These are phyloP conservation scores for Pristionchus fissidentatus DNA, from an alignment of 2,888 invertebrate species.

Conservation along the genomic window DNA sequence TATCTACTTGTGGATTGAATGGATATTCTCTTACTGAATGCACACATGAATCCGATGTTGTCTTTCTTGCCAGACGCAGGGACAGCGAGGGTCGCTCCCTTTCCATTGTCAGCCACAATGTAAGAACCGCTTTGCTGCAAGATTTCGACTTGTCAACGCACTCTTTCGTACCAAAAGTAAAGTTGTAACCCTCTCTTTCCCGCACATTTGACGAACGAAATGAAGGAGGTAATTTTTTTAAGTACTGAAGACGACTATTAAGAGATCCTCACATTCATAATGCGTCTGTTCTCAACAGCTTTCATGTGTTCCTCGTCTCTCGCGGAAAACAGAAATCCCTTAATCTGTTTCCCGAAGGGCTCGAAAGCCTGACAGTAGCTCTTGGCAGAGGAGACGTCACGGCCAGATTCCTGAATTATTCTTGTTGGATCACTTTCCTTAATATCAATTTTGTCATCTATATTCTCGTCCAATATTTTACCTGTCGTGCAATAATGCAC, in stretches of 20 bases:
- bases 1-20: no score
- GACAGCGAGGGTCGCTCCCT: not conserved
- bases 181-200: no score
- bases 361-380: not conserved
- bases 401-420: not conserved
- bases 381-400: not conserved
- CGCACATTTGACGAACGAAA: no score
- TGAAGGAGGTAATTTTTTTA: not conserved
- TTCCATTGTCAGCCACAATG: not conserved
- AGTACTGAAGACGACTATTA: not conserved
- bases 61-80: constrained; percentile 27
- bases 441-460: constrained; percentile 33
- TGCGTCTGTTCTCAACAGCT: constrained; percentile 18
- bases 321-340: not conserved
- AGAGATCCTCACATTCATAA: not conserved
- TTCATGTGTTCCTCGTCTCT: constrained; percentile 20
- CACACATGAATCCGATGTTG: constrained; percentile 19
- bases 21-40: constrained; percentile 14
- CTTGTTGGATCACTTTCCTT: no score
- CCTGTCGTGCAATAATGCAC: constrained; percentile 26
- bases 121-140: constrained; percentile 36
- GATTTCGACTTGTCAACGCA: not conserved
- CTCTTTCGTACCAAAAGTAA: constrained; percentile 19
- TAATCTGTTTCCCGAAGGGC: not conserved
- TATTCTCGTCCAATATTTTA: no score